Conservation (phyloP, 2,888 invertebrate genomes). For the Phrixothrix hirtus region DNA sequence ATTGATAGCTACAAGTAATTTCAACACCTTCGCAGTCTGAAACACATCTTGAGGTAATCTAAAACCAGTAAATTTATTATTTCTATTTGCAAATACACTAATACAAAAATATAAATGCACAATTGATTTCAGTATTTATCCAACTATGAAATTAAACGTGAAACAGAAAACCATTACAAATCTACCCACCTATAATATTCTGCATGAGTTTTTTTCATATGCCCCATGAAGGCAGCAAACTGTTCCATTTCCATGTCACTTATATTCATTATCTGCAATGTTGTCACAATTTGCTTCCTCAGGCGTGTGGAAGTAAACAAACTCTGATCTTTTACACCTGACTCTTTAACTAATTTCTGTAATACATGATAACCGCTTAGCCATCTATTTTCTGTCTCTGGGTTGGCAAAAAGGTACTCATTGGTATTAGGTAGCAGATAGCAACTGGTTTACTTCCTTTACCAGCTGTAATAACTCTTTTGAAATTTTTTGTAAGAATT, state of each 20-base stretch:
- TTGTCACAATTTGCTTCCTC: slow-evolving; percentile 36
- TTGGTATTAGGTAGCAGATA: slow-evolving; percentile 34
- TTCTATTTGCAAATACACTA: not conserved
- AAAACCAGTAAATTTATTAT: slow-evolving; percentile 2
- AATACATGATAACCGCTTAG: slow-evolving; percentile 37
- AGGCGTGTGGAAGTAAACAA: slow-evolving; percentile 36
- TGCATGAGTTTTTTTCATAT: no score
- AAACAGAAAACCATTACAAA: not conserved
- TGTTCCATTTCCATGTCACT: no score
- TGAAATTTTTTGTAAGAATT: slow-evolving; percentile 31
- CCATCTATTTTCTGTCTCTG: no score
- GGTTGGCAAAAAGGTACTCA: slow-evolving; percentile 36
- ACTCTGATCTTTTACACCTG: slow-evolving; percentile 26
- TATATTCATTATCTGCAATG: slow-evolving; percentile 34
- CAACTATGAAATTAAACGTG: not conserved
- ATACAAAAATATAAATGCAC: slow-evolving; percentile 1
- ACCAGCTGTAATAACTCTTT: slow-evolving; percentile 32
- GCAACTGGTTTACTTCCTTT: slow-evolving; percentile 34
- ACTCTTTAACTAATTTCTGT: slow-evolving; percentile 34
- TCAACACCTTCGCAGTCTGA: slow-evolving; percentile 11
- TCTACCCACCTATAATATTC: no score
- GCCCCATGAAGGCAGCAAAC: no score
- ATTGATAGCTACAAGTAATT: slow-evolving; percentile 7
- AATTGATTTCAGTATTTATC: not conserved
- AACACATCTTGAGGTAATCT: slow-evolving; percentile 11